These are phyloP conservation scores for Dicycla oo DNA, from an alignment of 2,888 invertebrate species.

Conservation along the genomic window DNA sequence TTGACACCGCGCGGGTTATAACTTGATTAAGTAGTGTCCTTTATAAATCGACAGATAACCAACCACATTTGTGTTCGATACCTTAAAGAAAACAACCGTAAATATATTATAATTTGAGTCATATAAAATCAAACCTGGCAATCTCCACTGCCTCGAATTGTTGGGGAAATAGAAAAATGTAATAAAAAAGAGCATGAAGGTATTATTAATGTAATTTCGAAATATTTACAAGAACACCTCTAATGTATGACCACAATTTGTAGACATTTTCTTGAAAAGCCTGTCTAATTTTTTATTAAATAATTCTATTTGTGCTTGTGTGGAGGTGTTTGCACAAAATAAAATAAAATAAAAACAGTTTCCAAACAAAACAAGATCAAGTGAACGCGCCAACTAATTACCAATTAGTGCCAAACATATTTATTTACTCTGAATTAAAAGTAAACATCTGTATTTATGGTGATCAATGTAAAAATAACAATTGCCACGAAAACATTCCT, in stretches of 20 bases:
- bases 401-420: slow-evolving; percentile 45
- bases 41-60: neutral
- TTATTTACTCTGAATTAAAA: slow-evolving; percentile 34
- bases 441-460: slow-evolving; percentile 30
- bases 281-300: too few relatives aligned
- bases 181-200: too few relatives aligned
- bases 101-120: too few relatives aligned
- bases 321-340: slow-evolving; percentile 4
- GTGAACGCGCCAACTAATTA: slow-evolving; percentile 24
- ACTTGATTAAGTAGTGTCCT: too few relatives aligned
- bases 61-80: too few relatives aligned
- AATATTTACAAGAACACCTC: too few relatives aligned
- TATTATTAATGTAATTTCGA: too few relatives aligned
- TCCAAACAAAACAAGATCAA: slow-evolving; percentile 16
- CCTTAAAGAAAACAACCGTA: slow-evolving; percentile 13
- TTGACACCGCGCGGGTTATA: neutral
- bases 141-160: too few relatives aligned
- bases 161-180: too few relatives aligned
- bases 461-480: slow-evolving; percentile 55
- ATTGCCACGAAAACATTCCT: slow-evolving; percentile 62
- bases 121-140: too few relatives aligned
- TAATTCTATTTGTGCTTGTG: slow-evolving; percentile 1
- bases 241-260: too few relatives aligned
- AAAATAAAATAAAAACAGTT: slow-evolving; percentile 30
- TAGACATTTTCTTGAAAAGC: too few relatives aligned